Evolutionary conservation across 37 sponge, comb jelly and placozoan genomes (phyloP), one percentile per base, ranked within the genome.

Genomic region (Ephydatia muelleri): DNA sequence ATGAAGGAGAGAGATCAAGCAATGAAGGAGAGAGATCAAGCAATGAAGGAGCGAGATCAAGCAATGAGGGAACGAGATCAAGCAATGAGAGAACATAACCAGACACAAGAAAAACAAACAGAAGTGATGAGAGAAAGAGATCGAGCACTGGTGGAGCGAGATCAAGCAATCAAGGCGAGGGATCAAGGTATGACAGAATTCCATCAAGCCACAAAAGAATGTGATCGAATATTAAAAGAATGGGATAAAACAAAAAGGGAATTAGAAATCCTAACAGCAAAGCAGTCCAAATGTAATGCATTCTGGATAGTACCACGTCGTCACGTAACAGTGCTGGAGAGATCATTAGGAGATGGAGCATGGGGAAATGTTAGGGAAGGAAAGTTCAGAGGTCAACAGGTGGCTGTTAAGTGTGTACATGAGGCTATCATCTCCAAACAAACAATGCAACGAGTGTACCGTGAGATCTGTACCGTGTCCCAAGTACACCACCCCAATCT

Each of bases 401-500:
- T 83, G 35, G 83, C 83, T 34, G 39, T 83, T 37, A 83, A 75
- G 36, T 30, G 38, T 5, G 12, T 38, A 0, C 83, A 83, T 75
- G 73, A 25, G 40, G 73, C 19, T 27, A 33, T 49, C 33, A 38
- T 21, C 35, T 36, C 37, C 75, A 2, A 3, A 34, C 22, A 40
- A 16, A 80, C 75, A 28, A 48, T 80, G 11, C 34, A 75, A 6
- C 43, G 27, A n/a, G 36, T 87, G 28, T 65, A 87, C 74, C 66
- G 91, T 38, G 94, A 94, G 75, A 88, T 90, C 73, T 66, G 79
- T 13, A 87, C 84, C 57, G 78, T 86, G 67, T 49, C 94, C 21
- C 64, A 66, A 69, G 49, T 93, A 12, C 80, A 84, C 9, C 94
- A 94, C 38, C 94, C 94, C 25, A 84, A 94, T 80, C 81, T 94